Conservation (phyloP, 2,888 invertebrate species). For the Pammene fasciana region DNA sequence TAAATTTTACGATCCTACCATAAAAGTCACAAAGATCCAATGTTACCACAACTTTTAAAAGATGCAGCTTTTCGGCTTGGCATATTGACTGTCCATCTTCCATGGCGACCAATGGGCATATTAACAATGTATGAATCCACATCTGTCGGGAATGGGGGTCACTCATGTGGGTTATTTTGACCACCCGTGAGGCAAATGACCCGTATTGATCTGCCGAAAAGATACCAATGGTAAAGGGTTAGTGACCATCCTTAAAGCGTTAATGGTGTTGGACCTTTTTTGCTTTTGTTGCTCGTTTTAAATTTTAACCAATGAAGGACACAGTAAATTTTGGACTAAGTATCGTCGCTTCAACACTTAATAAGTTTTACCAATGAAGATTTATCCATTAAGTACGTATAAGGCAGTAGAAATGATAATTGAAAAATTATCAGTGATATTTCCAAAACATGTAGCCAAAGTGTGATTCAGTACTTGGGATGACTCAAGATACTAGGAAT, state of each 20-base stretch:
- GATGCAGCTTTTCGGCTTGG: conserved; percentile 14
- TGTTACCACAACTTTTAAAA: background rate
- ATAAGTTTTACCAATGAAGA: no score
- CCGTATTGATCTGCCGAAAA: conserved; percentile 3
- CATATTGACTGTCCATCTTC: conserved; percentile 17
- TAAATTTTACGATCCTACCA: conserved; percentile 19
- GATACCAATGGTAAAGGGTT: background rate
- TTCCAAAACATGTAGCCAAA: no score
- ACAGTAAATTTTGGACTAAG: background rate
- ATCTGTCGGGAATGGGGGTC: conserved; percentile 12
- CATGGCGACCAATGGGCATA: conserved; percentile 6
- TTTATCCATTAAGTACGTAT: no score
- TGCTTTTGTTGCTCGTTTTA: background rate
- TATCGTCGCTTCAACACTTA: background rate
- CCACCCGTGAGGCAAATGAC: conserved; percentile 20
- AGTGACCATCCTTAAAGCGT: conserved; percentile 5
- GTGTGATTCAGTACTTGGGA: no score
- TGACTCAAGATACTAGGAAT: no score
- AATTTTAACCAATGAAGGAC: background rate
- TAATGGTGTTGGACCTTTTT: background rate
- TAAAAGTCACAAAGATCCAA: conserved; percentile 9
- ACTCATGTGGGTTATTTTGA: conserved; percentile 19
- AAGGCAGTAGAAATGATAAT: no score
- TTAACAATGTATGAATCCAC: conserved; percentile 19
- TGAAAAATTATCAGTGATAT: no score